Conservation (phyloP, 2,888 invertebrate species). For the Shargacucullia verbasci region DNA sequence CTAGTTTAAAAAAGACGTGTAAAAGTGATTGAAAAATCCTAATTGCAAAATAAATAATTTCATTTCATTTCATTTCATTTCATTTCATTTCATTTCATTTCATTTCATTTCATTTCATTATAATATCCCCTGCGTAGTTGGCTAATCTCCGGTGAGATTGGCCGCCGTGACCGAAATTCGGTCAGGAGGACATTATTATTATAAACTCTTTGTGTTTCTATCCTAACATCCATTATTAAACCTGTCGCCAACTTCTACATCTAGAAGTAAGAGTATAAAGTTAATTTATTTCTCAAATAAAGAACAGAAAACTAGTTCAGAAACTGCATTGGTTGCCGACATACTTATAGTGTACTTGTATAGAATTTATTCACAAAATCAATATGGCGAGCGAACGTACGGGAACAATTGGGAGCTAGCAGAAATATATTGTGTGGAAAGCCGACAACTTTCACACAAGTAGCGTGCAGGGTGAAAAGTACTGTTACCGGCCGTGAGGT, state of each 20-base stretch:
- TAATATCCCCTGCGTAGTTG: too few species aligned
- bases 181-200: too few species aligned
- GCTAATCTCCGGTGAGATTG: too few species aligned
- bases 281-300: constrained; percentile 41
- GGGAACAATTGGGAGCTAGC: constrained; percentile 34
- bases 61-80: too few species aligned
- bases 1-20: too few species aligned
- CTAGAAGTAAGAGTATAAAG: constrained; percentile 34
- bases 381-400: constrained; percentile 33
- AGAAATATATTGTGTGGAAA: constrained; percentile 42
- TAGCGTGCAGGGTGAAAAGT: constrained; percentile 20
- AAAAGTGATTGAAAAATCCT: too few species aligned
- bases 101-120: too few species aligned
- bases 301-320: constrained; percentile 26
- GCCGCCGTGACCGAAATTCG: too few species aligned
- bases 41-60: too few species aligned
- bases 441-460: constrained; percentile 35
- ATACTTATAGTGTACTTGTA: constrained; percentile 47
- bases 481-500: neutral
- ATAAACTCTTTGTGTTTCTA: too few species aligned
- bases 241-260: neutral
- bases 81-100: too few species aligned
- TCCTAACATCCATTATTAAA: too few species aligned
- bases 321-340: constrained; percentile 23
- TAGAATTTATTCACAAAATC: constrained; percentile 51